Conservation (phyloP, 1,140 invertebrate genomes). For the Aphidius ervi region DNA sequence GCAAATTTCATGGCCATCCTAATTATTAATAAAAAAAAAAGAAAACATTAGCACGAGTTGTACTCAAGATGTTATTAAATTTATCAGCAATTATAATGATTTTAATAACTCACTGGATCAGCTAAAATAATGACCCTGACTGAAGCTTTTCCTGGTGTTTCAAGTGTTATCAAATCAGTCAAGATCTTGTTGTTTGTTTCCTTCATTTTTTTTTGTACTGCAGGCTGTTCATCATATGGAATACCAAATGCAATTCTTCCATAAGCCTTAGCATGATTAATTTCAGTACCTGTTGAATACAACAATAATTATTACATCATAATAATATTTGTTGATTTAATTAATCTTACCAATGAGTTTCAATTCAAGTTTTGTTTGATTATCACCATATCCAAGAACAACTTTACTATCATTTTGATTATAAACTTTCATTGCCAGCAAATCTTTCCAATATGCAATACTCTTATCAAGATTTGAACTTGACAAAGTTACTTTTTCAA, state of each 20-base stretch:
- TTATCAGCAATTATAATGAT: conserved; percentile 7
- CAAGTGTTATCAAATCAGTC: conserved; percentile 82
- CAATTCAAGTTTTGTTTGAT: conserved; percentile 75
- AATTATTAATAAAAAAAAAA: neutral
- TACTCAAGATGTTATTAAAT: neutral
- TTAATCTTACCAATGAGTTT: conserved; percentile 61
- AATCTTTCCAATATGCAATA: conserved; percentile 76
- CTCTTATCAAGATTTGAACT: conserved; percentile 75
- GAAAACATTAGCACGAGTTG: conserved; percentile 23
- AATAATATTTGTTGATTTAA: neutral
- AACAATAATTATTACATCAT: neutral
- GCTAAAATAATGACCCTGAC: conserved; percentile 93
- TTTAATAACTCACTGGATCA: conserved; percentile 68
- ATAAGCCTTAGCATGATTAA: conserved; percentile 88
- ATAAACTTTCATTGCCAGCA: conserved; percentile 72
- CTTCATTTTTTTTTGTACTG: conserved; percentile 72
- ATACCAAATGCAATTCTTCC: conserved; percentile 93
- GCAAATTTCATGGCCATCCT: conserved; percentile 97
- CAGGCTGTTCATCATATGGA: conserved; percentile 69
- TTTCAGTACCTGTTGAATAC: conserved; percentile 49
- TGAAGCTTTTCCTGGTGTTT: conserved; percentile 94
- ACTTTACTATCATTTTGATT: conserved; percentile 58
- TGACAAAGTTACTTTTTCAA: conserved; percentile 75
- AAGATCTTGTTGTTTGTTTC: conserved; percentile 73
- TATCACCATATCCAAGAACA: conserved; percentile 66